Percentiles rank a stretch among this genome's conserved stretches.
phyloP scores from a whole-genome alignment of 2,113 vertebrate species.

The Notiomystis cincta region DNA sequence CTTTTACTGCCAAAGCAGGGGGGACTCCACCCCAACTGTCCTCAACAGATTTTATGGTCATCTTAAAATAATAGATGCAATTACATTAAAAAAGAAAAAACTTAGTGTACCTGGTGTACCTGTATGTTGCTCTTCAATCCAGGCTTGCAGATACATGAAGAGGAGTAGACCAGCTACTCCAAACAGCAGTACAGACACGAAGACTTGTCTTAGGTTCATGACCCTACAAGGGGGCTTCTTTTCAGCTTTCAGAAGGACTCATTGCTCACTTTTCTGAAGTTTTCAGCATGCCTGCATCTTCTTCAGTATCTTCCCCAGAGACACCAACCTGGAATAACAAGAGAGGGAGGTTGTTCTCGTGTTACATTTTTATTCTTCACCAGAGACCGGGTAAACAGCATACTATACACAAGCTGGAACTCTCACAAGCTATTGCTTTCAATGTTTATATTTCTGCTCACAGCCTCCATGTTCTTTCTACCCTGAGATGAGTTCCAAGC shows the following conservation, averaged over 20 bases:
- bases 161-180: conserved; percentile 74
- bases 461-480: background rate
- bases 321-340: conserved; percentile 45
- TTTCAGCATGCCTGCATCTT: background rate
- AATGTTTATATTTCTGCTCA: background rate
- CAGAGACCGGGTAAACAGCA: background rate
- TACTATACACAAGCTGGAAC: background rate
- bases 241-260: conserved; percentile 37
- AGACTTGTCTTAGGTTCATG: conserved; percentile 76
- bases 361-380: background rate
- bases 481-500: background rate
- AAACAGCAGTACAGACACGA: conserved; percentile 72
- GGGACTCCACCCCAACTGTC: background rate
- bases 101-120: conserved; percentile 61
- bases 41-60: background rate
- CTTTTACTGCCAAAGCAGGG: rapidly evolving
- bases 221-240: conserved; percentile 47
- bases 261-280: background rate
- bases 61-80: background rate
- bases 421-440: background rate
- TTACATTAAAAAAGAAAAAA: background rate
- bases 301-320: background rate
- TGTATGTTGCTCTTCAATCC: conserved; percentile 70
- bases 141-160: conserved; percentile 74
- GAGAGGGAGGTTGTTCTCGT: background rate